Base-by-base conservation (phyloP, 1,140 invertebrate genomes). In the Drosophila carrolli region DNA sequence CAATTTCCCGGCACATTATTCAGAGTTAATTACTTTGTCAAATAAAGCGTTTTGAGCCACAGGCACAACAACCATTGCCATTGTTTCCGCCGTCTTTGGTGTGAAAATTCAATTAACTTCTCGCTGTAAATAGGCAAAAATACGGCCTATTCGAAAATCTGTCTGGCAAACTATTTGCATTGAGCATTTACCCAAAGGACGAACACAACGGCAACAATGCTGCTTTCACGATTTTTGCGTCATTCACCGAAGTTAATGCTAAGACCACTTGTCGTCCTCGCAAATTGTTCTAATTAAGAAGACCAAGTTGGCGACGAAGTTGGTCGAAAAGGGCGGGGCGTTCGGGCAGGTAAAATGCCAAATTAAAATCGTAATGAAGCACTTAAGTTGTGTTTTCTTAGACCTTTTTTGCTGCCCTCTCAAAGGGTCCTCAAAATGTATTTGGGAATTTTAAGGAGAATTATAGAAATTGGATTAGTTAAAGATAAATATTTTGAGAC, bases 221-320 rank as follows among this genome's bases (percentile, higher is more conserved):
- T 16, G 41, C 53, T 78, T 55, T 79, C 59, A 75, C 70, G 78
- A 56, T 76, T 76, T 76, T 75, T 54, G 73, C 47, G 62, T 66
- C 73, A 60, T 70, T 82, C 65, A 56, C 56, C 58, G 61, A 77
- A 81, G 79, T 67, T 72, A 55, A 70, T 72, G 72, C 47, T 59
- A 62, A 88, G 79, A 68, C 85, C 83, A 88, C 83, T 86, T 82
- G 75, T 82, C 72, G 66, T 75, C 53, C 71, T 65, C 41, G 75
- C 79, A 83, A 86, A 88, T 88, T 88, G 83, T 71, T 73, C 83
- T 88, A 88, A 88, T 88, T 88, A 86, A 88, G 83, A 60, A 75
- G 75, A 44, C 63, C 63, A 41, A 59, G 46, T 38, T 43, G 75
- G 70, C 43, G 60, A 73, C 60, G 46, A 51, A 61, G 51, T 63